A percentile compares a stretch with the other conserved stretches of the same genome.
These are phyloP conservation scores for Caracal caracal DNA, from an alignment of 2,113 vertebrate species.

Conservation along the genomic window DNA sequence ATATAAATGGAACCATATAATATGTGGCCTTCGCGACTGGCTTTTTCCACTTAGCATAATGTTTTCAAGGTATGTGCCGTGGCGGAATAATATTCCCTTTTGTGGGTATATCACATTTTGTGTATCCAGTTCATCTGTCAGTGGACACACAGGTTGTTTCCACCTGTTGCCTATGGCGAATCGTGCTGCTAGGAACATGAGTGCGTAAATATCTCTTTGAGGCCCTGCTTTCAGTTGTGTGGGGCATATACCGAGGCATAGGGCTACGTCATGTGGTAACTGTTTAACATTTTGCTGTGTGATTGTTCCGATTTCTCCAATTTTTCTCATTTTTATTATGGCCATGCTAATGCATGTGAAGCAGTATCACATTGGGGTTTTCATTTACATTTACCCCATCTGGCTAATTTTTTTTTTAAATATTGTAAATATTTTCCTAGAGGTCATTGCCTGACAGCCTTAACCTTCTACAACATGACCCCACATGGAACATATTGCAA, in stretches of 20 bases:
- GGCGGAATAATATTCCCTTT: not conserved
- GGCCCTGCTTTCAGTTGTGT: not conserved
- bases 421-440: not conserved
- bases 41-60: conserved; percentile 15
- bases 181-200: not conserved
- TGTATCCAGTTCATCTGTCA: not conserved
- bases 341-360: not conserved
- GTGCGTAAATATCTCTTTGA: not conserved
- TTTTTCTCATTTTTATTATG: not conserved
- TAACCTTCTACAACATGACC: not conserved
- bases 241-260: not conserved
- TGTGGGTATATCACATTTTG: not conserved
- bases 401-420: not conserved
- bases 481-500: not conserved
- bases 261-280: not conserved
- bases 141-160: not conserved
- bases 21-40: not conserved
- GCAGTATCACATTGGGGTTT: not conserved
- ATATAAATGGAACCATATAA: not conserved
- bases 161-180: not conserved
- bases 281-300: not conserved
- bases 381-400: not conserved
- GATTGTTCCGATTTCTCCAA: not conserved
- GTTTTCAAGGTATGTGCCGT: not conserved
- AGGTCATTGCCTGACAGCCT: not conserved